Evolutionary conservation across 1,140 invertebrate genomes (phyloP), one percentile per base, ranked within the genome.

Genomic region (Drosophila sulfurigaster): DNA sequence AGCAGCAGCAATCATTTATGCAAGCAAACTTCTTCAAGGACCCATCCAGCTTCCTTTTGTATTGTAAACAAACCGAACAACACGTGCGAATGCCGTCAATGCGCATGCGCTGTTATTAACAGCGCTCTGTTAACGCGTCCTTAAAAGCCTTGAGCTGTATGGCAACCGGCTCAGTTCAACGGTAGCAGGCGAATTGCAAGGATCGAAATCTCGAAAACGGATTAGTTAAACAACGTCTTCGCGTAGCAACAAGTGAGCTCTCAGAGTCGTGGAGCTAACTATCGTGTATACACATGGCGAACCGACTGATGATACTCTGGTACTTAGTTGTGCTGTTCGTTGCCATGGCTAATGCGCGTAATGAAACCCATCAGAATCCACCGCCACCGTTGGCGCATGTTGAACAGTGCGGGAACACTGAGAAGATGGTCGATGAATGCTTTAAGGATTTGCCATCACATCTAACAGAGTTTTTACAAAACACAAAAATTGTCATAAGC

Each of bases 391-490:
- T 81, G 48, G 35, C 52, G 16, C 58, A 45, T 43, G 60, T 46
- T 1, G 67, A 85, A 16, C 59, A 75, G 5, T 92, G 91, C 51
- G 91, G 91, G 32, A 81, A 77, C 54, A 91, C 86, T 10, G 74
- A 91, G 57, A 82, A 79, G 11, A 91, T 92, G 89, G 82, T 91
- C 3, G 89, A 92, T 28, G 79, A 91, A 57, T 92, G 91, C 75
- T 92, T 92, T 32, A 91, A 92, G 69, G 87, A 92, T 75, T 72
- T 92, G 25, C 91, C 91, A 10, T 79, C 87, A 5, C 90, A 89
- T 69, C 46, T 92, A 49, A 91, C 91, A 86, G 89, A 92, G 59
- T 92, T 92, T 32, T 43, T 92, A 30, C 81, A 85, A 57, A 91
- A 79, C 13, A 82, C 87, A 0, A 92, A 92, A 75, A 70, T 91